These are phyloP conservation scores for Myioborus melanocephalus DNA, from an alignment of 2,797 vertebrate genomes.

Conservation along the genomic window DNA sequence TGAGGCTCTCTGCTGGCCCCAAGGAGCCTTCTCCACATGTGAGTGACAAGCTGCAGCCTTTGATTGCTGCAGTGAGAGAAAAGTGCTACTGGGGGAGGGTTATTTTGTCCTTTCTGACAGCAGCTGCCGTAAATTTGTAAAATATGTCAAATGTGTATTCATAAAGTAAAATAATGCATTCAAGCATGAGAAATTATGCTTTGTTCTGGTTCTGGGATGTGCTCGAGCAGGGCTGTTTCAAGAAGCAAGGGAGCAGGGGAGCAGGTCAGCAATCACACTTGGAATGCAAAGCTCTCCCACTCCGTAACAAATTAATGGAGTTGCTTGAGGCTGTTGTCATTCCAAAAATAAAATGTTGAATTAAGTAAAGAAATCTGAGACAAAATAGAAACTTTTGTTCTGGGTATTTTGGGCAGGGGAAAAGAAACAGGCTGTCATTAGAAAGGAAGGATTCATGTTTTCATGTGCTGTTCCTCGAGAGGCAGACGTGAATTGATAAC, in stretches of 20 bases:
- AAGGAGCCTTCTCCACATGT: neutral
- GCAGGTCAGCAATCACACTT: neutral
- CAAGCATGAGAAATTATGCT: neutral
- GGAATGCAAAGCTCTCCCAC: slow-evolving; percentile 48
- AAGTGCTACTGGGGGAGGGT: neutral
- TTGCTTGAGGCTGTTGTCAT: slow-evolving; percentile 42
- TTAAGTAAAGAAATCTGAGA: slow-evolving; percentile 1
- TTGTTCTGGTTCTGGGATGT: neutral
- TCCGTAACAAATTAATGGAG: slow-evolving; percentile 32
- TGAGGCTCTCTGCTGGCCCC: neutral
- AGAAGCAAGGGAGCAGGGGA: neutral
- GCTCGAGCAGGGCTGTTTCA: neutral
- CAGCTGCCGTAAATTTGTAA: neutral
- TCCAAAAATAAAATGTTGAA: slow-evolving; percentile 29
- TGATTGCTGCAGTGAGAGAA: neutral
- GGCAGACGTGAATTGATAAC: neutral
- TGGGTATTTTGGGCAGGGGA: neutral
- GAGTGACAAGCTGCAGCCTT: slow-evolving; percentile 47
- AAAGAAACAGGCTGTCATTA: neutral
- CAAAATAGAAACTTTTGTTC: neutral
- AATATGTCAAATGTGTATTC: neutral
- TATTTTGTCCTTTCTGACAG: slow-evolving; percentile 15
- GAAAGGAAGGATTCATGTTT: neutral
- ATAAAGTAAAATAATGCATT: neutral
- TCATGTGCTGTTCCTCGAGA: neutral